phyloP scores from a whole-genome alignment of 2,797 vertebrate genomes.

The Leptatherina wallacei region DNA sequence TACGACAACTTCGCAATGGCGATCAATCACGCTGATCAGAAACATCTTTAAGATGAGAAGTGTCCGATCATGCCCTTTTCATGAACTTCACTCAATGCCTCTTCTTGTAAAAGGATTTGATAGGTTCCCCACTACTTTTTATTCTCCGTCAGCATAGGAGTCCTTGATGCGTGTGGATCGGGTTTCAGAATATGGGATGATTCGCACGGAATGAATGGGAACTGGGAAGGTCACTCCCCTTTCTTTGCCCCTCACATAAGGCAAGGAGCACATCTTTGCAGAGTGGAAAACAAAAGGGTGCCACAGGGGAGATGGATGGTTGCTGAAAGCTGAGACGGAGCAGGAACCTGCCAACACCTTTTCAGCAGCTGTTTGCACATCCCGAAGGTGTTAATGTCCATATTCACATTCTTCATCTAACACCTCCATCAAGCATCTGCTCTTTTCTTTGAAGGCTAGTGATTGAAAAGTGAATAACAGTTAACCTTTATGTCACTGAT shows the following conservation, averaged over 20 bases:
- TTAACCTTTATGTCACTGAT: background rate
- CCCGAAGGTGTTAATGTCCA: slow-evolving; percentile 52
- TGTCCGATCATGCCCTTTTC: slow-evolving; percentile 16
- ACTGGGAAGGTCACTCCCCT: slow-evolving; percentile 70
- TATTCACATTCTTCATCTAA: slow-evolving; percentile 46
- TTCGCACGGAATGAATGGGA: slow-evolving; percentile 61
- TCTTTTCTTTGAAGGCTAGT: slow-evolving; percentile 34
- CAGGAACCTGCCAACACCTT: slow-evolving; percentile 57
- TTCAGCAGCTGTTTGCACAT: slow-evolving; percentile 28
- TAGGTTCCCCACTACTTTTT: slow-evolving; percentile 41
- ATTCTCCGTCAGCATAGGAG: slow-evolving; percentile 24
- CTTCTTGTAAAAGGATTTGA: slow-evolving; percentile 41
- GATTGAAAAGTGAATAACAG: slow-evolving; percentile 9
- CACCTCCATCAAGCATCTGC: slow-evolving; percentile 30
- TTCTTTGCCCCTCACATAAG: slow-evolving; percentile 66
- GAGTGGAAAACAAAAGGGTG: slow-evolving; percentile 62
- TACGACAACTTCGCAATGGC: slow-evolving; percentile 36
- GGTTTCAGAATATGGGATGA: slow-evolving; percentile 67
- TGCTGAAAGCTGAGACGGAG: slow-evolving; percentile 71
- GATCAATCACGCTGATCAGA: slow-evolving; percentile 59
- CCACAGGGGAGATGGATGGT: slow-evolving; percentile 72
- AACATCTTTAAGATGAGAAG: slow-evolving; percentile 49
- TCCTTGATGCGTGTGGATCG: slow-evolving; percentile 55
- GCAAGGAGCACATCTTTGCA: slow-evolving; percentile 60
- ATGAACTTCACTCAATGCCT: slow-evolving; percentile 18